Evolutionary conservation across 2,113 vertebrate genomes (phyloP).

Genomic region (Equus quagga): DNA sequence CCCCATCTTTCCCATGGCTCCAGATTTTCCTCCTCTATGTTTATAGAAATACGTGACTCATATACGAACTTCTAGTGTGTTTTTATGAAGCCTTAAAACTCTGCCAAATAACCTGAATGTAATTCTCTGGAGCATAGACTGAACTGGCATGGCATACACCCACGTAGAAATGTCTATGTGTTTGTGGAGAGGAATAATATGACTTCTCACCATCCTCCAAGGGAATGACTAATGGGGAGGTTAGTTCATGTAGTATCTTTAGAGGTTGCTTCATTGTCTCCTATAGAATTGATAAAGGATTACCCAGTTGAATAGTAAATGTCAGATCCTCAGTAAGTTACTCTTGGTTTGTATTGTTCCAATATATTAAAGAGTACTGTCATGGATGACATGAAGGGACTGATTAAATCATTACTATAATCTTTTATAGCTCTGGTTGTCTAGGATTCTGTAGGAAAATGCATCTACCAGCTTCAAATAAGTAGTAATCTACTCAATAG

Average conservation of each 20-base stretch:
- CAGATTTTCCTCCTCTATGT: conserved; percentile 25
- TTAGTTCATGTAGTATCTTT: conserved; percentile 23
- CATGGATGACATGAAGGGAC: not conserved
- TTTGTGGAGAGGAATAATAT: conserved; percentile 7
- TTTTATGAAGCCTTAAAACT: conserved; percentile 37
- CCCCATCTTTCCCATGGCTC: conserved; percentile 23
- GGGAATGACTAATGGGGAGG: not conserved
- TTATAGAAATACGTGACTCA: conserved; percentile 56
- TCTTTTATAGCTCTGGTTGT: not conserved
- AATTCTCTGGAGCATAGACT: not conserved
- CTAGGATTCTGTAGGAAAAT: conserved; percentile 37
- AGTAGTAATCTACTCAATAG: not conserved
- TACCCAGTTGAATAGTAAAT: not conserved
- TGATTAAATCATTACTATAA: not conserved
- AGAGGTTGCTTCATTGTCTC: not conserved
- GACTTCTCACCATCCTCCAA: not conserved
- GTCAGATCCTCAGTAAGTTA: not conserved
- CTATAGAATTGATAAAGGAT: not conserved
- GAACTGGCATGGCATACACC: not conserved
- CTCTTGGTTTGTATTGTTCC: not conserved
- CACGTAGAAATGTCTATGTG: not conserved
- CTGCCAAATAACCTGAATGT: conserved; percentile 41
- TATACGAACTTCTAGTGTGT: conserved; percentile 3
- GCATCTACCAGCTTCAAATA: not conserved
- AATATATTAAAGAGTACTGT: not conserved